phyloP scores from a whole-genome alignment of 2,113 vertebrate species.

The Pollachius pollachius region DNA sequence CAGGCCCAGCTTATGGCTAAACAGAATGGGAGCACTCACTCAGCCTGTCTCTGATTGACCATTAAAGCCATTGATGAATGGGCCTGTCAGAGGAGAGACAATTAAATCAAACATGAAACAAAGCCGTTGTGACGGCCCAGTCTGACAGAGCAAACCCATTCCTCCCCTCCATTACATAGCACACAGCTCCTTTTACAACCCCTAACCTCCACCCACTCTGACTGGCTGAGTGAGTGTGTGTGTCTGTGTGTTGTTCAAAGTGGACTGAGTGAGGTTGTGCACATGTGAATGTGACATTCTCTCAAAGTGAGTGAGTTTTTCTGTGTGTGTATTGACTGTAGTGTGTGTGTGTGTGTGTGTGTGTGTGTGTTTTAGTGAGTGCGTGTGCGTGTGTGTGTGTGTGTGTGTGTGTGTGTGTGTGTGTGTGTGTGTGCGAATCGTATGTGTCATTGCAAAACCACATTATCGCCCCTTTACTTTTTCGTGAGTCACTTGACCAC shows the following conservation, averaged over 20 bases:
- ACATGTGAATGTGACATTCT: conserved; percentile 61
- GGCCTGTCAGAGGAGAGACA: conserved; percentile 99
- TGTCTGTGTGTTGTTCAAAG: conserved; percentile 40
- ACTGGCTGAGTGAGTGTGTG: conserved; percentile 31
- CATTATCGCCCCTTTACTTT: conserved; percentile 52
- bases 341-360: background rate
- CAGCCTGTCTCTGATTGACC: conserved; percentile 99
- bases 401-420: too few relatives aligned
- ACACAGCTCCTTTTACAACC: conserved; percentile 74
- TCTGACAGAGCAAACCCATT: conserved; percentile 98
- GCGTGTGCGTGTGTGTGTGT: too few relatives aligned
- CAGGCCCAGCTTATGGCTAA: conserved; percentile 89
- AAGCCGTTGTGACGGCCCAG: conserved; percentile 99
- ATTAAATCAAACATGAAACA: conserved; percentile 99
- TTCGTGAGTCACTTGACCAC: conserved; percentile 66
- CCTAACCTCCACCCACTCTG: conserved; percentile 56
- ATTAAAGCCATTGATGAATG: conserved; percentile 99
- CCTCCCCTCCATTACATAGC: conserved; percentile 82
- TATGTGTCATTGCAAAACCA: conserved; percentile 62
- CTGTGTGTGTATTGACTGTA: background rate
- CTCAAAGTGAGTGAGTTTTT: conserved; percentile 38
- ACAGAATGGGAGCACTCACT: conserved; percentile 95
- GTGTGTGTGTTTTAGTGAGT: too few relatives aligned
- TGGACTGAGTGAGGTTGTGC: conserved; percentile 58
- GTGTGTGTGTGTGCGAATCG: too few relatives aligned